These are phyloP conservation scores for Fragum sueziense DNA, from an alignment of 2,888 invertebrate genomes.

Conservation along the genomic window DNA sequence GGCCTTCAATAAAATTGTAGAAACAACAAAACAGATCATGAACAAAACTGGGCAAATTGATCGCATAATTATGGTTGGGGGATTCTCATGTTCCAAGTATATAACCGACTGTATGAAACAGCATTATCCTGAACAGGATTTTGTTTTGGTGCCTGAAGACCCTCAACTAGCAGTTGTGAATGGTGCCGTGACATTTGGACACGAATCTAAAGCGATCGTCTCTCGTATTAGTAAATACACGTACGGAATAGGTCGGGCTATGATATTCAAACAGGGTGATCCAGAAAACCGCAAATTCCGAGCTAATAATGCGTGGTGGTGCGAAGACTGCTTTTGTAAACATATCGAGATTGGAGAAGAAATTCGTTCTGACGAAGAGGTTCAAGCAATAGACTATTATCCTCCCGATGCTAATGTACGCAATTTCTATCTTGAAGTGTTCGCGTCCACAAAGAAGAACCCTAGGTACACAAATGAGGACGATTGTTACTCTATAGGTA, in stretches of 20 bases:
- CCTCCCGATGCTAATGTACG: neutral
- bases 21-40: neutral
- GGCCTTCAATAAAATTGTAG: neutral
- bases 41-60: neutral
- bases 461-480: conserved; percentile 1
- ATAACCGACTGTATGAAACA: neutral
- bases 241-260: neutral
- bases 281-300: neutral
- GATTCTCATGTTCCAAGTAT: conserved; percentile 7
- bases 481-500: neutral
- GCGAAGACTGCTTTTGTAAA: neutral
- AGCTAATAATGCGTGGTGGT: neutral
- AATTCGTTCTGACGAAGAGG: neutral
- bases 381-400: conserved; percentile 3
- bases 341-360: conserved; percentile 12
- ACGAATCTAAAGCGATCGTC: neutral
- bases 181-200: conserved; percentile 12
- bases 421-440: neutral
- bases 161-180: neutral
- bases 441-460: neutral
- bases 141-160: neutral
- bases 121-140: neutral
- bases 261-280: conserved; percentile 3
- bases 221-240: conserved; percentile 5
- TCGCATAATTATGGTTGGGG: conserved; percentile 16